Conservation (phyloP, 2,888 invertebrate genomes). For the Euplagia quadripunctaria region DNA sequence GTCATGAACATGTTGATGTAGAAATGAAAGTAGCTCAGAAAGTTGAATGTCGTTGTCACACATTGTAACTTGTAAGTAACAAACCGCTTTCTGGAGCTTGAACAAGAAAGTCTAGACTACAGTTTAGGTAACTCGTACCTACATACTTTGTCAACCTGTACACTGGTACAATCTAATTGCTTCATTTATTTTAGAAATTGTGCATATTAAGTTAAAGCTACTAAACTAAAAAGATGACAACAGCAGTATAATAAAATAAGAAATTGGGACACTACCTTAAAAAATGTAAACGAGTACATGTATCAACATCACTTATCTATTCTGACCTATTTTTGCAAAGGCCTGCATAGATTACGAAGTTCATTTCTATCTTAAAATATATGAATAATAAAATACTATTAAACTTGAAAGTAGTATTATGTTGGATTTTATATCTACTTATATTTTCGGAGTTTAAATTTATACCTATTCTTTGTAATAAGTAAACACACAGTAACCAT, state of each 20-base stretch:
- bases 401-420: background rate
- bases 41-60: slow-evolving; percentile 16
- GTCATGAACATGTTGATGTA: slow-evolving; percentile 28
- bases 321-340: too few relatives aligned
- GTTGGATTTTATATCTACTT: background rate
- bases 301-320: too few relatives aligned
- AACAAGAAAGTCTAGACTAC: slow-evolving; percentile 15
- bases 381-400: background rate
- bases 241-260: too few relatives aligned
- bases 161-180: background rate
- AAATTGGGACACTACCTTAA: too few relatives aligned
- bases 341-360: too few relatives aligned
- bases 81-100: slow-evolving; percentile 22
- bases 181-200: background rate
- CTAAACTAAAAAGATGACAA: too few relatives aligned
- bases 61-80: slow-evolving; percentile 12
- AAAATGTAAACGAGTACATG: too few relatives aligned
- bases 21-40: slow-evolving; percentile 18
- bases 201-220: too few relatives aligned
- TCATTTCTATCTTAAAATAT: background rate
- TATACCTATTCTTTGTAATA: too few relatives aligned
- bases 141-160: slow-evolving; percentile 1
- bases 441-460: too few relatives aligned
- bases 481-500: too few relatives aligned
- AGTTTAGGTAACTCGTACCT: slow-evolving; percentile 2